A percentile compares a stretch with the other conserved stretches of the same genome.
These are phyloP conservation scores for Microctonus aethiopoides DNA, from an alignment of 2,888 invertebrate genomes.

Conservation along the genomic window DNA sequence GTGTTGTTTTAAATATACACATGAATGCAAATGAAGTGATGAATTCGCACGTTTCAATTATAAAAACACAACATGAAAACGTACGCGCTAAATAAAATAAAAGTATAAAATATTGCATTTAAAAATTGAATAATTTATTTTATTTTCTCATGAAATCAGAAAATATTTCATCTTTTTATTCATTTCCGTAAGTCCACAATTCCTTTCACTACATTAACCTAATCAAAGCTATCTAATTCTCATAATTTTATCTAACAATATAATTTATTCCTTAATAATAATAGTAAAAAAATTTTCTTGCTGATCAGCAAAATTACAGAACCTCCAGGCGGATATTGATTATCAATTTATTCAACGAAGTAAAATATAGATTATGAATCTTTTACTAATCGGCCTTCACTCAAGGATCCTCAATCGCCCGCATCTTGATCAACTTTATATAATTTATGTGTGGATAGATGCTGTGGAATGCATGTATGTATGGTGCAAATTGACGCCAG, in stretches of 20 bases:
- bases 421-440: neutral
- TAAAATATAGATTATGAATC: neutral
- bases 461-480: conserved; percentile 13
- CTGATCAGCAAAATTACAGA: neutral
- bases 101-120: conserved; percentile 4
- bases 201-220: neutral
- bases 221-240: neutral
- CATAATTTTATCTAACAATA: neutral
- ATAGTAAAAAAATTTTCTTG: neutral
- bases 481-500: conserved; percentile 55
- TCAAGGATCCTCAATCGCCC: conserved; percentile 14
- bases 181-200: neutral
- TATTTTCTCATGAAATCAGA: neutral
- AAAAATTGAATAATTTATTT: neutral
- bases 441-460: conserved; percentile 4
- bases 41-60: conserved; percentile 14
- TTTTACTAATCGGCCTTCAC: conserved; percentile 1
- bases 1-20: neutral
- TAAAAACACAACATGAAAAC: conserved; percentile 17
- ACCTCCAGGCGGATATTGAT: neutral
- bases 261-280: neutral
- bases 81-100: conserved; percentile 16
- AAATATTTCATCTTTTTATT: neutral
- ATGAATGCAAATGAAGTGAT: conserved; percentile 23
- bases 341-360: neutral